Conservation (phyloP, 2,113 vertebrate genomes). For the Lathamus discolor region DNA sequence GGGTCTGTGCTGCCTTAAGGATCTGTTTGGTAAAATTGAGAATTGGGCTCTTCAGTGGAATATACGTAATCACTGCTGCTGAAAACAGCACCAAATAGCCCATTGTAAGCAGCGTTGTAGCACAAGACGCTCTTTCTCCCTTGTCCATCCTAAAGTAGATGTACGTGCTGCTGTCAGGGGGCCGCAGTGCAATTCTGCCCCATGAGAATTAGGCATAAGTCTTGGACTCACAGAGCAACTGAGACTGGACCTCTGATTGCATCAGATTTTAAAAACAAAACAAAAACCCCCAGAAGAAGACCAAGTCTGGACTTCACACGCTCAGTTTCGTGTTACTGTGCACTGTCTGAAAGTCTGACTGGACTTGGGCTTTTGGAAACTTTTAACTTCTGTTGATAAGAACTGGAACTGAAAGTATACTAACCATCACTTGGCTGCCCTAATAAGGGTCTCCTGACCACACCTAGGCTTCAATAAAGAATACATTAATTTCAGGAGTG, state of each 20-base stretch:
- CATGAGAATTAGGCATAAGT: background rate
- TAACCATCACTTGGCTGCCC: background rate
- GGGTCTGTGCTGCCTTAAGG: background rate
- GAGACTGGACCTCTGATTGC: background rate
- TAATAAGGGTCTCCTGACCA: background rate
- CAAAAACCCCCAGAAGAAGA: background rate
- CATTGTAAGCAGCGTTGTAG: accelerated
- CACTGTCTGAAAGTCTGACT: background rate
- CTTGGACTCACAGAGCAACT: background rate
- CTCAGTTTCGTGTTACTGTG: background rate
- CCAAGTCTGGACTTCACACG: background rate
- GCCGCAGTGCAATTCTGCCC: background rate
- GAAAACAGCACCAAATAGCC: background rate
- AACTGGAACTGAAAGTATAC: background rate
- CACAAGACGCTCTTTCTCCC: background rate
- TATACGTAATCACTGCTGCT: background rate
- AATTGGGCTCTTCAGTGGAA: background rate
- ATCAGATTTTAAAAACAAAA: background rate
- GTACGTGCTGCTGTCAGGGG: background rate
- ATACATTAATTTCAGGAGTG: accelerated
- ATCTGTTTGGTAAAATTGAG: background rate
- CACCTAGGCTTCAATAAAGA: background rate
- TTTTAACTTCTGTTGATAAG: background rate
- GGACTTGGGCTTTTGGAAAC: background rate
- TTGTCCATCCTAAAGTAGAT: background rate